phyloP scores from a whole-genome alignment of 1,140 invertebrate species.

The Cephus cinctus region DNA sequence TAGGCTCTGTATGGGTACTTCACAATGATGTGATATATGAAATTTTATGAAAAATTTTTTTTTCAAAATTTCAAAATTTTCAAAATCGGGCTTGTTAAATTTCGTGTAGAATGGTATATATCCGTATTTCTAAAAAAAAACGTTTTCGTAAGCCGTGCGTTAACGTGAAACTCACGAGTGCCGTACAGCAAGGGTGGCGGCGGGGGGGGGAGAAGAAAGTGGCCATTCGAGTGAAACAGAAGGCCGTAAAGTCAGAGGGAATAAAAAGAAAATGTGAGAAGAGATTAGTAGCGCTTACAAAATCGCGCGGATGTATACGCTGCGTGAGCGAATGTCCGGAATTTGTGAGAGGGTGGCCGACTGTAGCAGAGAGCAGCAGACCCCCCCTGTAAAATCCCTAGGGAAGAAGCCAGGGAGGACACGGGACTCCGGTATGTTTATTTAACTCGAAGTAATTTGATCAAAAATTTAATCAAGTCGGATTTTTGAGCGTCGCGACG shows the following conservation, averaged over 20 bases:
- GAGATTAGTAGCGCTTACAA: constrained; percentile 32
- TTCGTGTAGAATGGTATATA: no score
- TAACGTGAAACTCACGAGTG: no score
- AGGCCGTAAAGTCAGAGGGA: constrained; percentile 8
- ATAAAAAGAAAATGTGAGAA: constrained; percentile 21
- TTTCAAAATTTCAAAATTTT: no score
- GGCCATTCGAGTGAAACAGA: neutral
- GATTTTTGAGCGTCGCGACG: constrained; percentile 47
- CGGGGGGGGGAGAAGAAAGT: neutral
- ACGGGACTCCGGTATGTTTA: constrained; percentile 44
- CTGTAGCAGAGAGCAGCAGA: no score
- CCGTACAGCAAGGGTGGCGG: neutral
- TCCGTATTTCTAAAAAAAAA: no score
- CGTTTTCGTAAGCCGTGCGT: no score
- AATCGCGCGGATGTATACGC: constrained; percentile 24
- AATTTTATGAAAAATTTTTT: no score
- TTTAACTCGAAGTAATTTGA: constrained; percentile 58
- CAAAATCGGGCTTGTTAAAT: no score
- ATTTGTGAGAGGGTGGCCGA: constrained; percentile 31
- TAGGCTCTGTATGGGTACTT: no score
- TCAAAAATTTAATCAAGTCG: constrained; percentile 58
- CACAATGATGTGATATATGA: no score
- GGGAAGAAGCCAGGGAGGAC: constrained; percentile 10
- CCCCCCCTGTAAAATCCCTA: no score
- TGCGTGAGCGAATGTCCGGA: constrained; percentile 39